These are phyloP conservation scores for Enteromius trimaculatus DNA, from an alignment of 2,797 vertebrate species.

Conservation along the genomic window DNA sequence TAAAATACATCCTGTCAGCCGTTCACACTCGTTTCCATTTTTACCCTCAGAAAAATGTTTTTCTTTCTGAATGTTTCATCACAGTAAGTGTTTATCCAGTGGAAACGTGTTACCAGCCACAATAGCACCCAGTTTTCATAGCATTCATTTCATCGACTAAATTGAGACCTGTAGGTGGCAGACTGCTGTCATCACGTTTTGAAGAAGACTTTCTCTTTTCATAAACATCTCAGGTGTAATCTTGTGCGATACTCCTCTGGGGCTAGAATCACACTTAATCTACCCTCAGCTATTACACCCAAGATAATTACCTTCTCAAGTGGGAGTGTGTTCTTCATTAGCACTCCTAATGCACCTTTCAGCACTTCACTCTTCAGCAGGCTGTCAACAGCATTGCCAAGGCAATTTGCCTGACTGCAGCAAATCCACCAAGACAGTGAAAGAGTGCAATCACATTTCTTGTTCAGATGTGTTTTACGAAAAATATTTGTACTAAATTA, in stretches of 20 bases:
- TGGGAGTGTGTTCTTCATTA: constrained; percentile 78
- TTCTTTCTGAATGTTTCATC: background rate
- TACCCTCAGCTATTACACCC: constrained; percentile 71
- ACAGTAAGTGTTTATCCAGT: background rate
- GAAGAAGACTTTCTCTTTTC: constrained; percentile 47
- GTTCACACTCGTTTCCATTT: background rate
- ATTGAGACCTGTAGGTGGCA: constrained; percentile 49
- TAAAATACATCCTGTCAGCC: background rate
- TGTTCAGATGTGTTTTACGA: constrained; percentile 6
- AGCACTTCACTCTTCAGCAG: constrained; percentile 72
- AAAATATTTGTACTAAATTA: background rate
- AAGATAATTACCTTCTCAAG: constrained; percentile 74
- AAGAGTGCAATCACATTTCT: constrained; percentile 45
- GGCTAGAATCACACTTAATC: constrained; percentile 68
- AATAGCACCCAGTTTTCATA: constrained; percentile 9
- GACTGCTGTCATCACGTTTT: constrained; percentile 66
- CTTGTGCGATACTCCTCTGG: constrained; percentile 66
- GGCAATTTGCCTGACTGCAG: constrained; percentile 59
- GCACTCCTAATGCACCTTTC: constrained; percentile 78
- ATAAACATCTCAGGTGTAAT: constrained; percentile 69
- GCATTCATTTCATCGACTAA: constrained; percentile 9
- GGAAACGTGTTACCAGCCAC: constrained; percentile 6
- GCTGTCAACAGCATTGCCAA: constrained; percentile 73
- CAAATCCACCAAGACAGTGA: constrained; percentile 55
- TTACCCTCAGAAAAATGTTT: background rate